Evolutionary conservation across 2,888 invertebrate species (phyloP).

Genomic region (Agonopterix heracliana): DNA sequence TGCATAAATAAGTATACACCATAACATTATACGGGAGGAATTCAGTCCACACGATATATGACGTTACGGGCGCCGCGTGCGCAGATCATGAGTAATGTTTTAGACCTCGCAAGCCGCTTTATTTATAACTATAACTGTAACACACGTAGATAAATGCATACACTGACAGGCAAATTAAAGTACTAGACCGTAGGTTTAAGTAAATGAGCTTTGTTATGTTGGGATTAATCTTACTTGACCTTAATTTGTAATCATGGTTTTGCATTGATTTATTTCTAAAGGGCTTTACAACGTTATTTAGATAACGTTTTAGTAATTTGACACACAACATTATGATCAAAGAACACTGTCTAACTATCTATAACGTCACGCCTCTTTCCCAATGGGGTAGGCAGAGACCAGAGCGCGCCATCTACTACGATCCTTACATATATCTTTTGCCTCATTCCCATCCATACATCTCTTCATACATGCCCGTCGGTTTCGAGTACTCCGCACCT

Average conservation of each 20-base stretch:
- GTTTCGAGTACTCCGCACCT: no score
- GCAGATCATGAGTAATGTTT: constrained; percentile 29
- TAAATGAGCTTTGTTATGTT: constrained; percentile 5
- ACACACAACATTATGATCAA: no score
- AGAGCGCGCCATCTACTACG: no score
- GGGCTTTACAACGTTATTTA: not conserved
- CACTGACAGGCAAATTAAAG: constrained; percentile 16
- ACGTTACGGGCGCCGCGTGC: constrained; percentile 30
- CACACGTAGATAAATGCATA: constrained; percentile 53
- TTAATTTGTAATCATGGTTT: not conserved
- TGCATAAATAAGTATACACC: constrained; percentile 26
- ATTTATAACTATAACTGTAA: constrained; percentile 64
- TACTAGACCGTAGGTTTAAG: constrained; percentile 3
- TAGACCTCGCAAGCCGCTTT: constrained; percentile 27
- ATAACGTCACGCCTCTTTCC: no score
- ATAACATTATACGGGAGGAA: constrained; percentile 22
- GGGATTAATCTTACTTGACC: not conserved
- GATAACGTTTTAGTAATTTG: no score
- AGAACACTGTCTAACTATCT: no score
- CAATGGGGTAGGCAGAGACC: no score
- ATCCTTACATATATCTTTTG: no score
- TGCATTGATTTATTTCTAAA: not conserved
- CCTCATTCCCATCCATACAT: no score
- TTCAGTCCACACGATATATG: constrained; percentile 26
- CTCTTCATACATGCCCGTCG: no score